Evolutionary conservation across 92 coral and sea anemone species (phyloP), one percentile per base, ranked within the genome.

Genomic region (Zoanthus solanderi): DNA sequence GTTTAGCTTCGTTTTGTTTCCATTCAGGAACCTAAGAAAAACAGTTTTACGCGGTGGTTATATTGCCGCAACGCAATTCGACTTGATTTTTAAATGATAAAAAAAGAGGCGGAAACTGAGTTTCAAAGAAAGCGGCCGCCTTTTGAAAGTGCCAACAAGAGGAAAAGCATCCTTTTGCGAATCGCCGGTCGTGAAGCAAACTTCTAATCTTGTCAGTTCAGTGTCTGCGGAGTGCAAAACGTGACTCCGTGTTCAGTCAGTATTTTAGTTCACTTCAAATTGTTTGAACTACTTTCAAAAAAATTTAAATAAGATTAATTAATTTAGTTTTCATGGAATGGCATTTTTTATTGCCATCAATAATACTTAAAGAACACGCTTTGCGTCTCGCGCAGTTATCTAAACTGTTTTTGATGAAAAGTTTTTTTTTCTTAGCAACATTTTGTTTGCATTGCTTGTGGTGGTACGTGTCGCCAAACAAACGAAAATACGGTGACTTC

Each of bases 51-150:
- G 85, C 75, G 60, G 85, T 15, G 75, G 75, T 71, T 31, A 18
- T 23, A 31, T 60, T 37, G 42, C 4, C 42, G 42, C 42, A 2
- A 37, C 42, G 42, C 42, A 37, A 37, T 37, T 2, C 42, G 60
- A 68, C 58, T 66, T 46, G 54, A 65, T 81, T 46, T 23, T 46
- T 1, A 81, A 81, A 45, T 44, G 12, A n/a, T 37, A 37, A 17
- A 44, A 37, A 14, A 79, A 63, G 69, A 54, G 72, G 85, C 74
- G 84, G 85, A 67, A 81, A 23, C 23, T 23, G 23, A 46, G 13
- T 29, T 78, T 81, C 85, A 81, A 81, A 81, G 85, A 18, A 67
- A 81, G 85, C 85, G 75, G 85, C 85, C 10, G 9, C 61, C 85
- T 11, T 80, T 63, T 9, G 71, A 78, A 78, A 78, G 71, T 79